phyloP scores from a whole-genome alignment of 1,140 invertebrate species.

The Drosophila pseudoananassae region DNA sequence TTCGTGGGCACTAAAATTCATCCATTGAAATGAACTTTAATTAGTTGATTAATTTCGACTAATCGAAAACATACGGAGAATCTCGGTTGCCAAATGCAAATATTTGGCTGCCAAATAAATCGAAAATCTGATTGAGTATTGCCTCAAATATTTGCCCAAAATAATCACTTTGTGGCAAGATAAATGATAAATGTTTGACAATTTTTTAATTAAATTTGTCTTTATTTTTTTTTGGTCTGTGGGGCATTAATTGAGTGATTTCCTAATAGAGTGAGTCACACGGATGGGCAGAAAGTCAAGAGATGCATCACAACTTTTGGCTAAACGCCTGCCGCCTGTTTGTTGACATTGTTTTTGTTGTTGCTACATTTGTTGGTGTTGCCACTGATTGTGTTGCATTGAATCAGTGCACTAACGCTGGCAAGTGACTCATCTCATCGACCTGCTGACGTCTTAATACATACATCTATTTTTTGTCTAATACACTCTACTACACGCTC shows the following conservation, averaged over 20 bases:
- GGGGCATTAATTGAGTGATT: slow-evolving; percentile 26
- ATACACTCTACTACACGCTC: slow-evolving; percentile 3
- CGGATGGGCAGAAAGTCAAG: slow-evolving; percentile 63
- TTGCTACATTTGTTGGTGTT: slow-evolving; percentile 9
- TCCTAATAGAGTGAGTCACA: slow-evolving; percentile 25
- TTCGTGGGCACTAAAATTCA: neutral
- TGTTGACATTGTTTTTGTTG: slow-evolving; percentile 72
- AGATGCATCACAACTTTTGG: slow-evolving; percentile 76
- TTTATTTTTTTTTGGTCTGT: neutral
- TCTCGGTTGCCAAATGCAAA: slow-evolving; percentile 24
- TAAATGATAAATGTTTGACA: neutral
- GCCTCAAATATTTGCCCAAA: slow-evolving; percentile 29
- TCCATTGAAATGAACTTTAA: slow-evolving; percentile 9
- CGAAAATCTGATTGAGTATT: slow-evolving; percentile 10
- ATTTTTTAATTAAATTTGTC: slow-evolving; percentile 8
- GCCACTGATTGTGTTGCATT: slow-evolving; percentile 14
- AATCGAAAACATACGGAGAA: slow-evolving; percentile 24
- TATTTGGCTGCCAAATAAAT: slow-evolving; percentile 19
- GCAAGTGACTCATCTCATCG: slow-evolving; percentile 58
- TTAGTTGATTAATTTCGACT: slow-evolving; percentile 39
- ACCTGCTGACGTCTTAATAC: slow-evolving; percentile 40
- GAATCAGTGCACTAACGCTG: slow-evolving; percentile 28
- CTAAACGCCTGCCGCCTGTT: slow-evolving; percentile 74
- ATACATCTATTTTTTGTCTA: neutral
- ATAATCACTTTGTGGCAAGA: slow-evolving; percentile 6